Conservation (phyloP, 2,797 vertebrate genomes). For the Rhinichthys osculus region DNA sequence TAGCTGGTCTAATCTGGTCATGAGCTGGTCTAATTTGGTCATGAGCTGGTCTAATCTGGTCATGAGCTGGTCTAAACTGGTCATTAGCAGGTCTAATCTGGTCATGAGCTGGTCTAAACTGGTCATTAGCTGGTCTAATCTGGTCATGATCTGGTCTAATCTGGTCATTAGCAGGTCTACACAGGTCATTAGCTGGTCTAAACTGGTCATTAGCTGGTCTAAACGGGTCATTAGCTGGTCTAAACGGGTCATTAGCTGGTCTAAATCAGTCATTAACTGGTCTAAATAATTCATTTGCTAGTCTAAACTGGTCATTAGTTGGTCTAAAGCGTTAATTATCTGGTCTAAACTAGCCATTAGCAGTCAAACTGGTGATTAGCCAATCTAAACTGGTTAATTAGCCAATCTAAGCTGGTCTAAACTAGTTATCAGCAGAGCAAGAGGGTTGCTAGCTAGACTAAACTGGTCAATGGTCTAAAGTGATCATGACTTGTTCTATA, state of each 20-base stretch:
- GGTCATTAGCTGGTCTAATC: neutral
- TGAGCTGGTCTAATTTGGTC: neutral
- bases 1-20: neutral
- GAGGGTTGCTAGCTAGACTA: no score
- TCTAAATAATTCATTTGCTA: neutral
- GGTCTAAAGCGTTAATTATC: rapidly evolving
- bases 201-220: rapidly evolving
- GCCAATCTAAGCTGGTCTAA: neutral
- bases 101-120: neutral
- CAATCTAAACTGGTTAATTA: neutral
- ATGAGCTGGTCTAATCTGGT: neutral
- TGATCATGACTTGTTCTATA: neutral
- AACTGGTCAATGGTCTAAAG: neutral
- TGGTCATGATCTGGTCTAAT: neutral
- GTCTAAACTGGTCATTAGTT: neutral
- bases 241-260: neutral
- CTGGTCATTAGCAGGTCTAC: neutral
- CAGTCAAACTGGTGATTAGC: neutral
- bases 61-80: neutral
- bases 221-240: rapidly evolving
- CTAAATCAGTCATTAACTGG: neutral
- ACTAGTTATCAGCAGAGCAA: neutral
- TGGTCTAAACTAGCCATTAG: neutral
- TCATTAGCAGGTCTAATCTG: neutral
- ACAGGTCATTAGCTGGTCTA: neutral